Conservation (phyloP, 2,888 invertebrate species). For the Dysmachus trigonus region DNA sequence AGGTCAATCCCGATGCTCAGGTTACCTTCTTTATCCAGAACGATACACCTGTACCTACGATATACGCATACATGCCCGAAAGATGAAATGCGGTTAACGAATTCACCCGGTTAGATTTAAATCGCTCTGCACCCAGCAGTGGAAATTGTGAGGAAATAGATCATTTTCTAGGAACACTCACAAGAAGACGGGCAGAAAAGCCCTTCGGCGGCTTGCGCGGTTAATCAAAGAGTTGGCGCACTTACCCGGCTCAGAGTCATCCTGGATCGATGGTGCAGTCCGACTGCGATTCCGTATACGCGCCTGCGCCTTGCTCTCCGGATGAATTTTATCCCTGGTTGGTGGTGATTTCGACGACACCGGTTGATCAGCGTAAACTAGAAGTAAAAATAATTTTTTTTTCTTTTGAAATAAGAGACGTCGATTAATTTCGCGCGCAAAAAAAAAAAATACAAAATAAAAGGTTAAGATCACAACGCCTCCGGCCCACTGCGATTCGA, state of each 20-base stretch:
- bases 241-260: conserved; percentile 54
- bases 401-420: not conserved
- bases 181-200: not conserved
- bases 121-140: not conserved
- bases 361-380: conserved; percentile 74
- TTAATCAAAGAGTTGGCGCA: conserved; percentile 16
- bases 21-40: not conserved
- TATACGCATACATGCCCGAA: not conserved
- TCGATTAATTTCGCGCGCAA: not conserved
- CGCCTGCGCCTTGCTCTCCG: conserved; percentile 76
- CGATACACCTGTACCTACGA: not conserved
- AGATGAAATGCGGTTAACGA: not conserved
- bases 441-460: not conserved
- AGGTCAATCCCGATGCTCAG: conserved; percentile 43
- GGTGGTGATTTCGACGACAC: conserved; percentile 82
- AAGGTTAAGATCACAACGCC: not conserved
- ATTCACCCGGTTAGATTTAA: not conserved
- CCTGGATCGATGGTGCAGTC: conserved; percentile 51
- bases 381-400: conserved; percentile 51
- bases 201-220: not conserved
- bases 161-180: not conserved
- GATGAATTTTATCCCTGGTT: conserved; percentile 80
- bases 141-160: not conserved
- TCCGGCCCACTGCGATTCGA: not conserved
- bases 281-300: conserved; percentile 64